Conservation (phyloP, 2,113 vertebrate genomes). For the Columbina picui region DNA sequence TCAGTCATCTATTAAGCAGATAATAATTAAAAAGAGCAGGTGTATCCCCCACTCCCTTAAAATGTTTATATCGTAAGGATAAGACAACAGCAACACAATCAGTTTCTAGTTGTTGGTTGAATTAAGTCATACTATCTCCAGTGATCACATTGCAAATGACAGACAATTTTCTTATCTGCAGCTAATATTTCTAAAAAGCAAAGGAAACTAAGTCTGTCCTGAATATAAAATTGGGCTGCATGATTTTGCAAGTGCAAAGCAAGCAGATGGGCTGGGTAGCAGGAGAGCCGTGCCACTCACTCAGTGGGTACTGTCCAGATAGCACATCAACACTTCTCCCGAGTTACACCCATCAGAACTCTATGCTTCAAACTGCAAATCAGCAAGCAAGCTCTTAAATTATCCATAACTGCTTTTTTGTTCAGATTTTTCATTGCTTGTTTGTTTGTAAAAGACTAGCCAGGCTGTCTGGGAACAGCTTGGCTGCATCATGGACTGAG, state of each 20-base stretch:
- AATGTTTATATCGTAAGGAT: neutral
- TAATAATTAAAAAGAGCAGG: neutral
- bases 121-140: neutral
- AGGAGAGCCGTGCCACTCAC: constrained; percentile 8
- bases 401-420: constrained; percentile 34
- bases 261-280: constrained; percentile 52
- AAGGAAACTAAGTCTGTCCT: neutral
- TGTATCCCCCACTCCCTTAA: neutral
- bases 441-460: constrained; percentile 50
- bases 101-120: neutral
- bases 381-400: constrained; percentile 29
- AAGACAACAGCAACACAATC: constrained; percentile 2
- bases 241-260: constrained; percentile 39
- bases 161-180: neutral
- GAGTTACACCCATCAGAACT: neutral
- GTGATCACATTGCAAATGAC: neutral
- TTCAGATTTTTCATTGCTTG: neutral
- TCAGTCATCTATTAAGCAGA: neutral
- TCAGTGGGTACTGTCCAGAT: constrained; percentile 42
- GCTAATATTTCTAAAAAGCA: constrained; percentile 9
- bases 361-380: neutral
- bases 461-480: constrained; percentile 62
- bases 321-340: constrained; percentile 38
- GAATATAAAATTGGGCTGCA: constrained; percentile 16
- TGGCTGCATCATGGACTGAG: constrained; percentile 51